Evolutionary conservation across 2,888 invertebrate genomes (phyloP), one percentile per base, ranked within the genome.

Genomic region (Smittia aterrima): DNA sequence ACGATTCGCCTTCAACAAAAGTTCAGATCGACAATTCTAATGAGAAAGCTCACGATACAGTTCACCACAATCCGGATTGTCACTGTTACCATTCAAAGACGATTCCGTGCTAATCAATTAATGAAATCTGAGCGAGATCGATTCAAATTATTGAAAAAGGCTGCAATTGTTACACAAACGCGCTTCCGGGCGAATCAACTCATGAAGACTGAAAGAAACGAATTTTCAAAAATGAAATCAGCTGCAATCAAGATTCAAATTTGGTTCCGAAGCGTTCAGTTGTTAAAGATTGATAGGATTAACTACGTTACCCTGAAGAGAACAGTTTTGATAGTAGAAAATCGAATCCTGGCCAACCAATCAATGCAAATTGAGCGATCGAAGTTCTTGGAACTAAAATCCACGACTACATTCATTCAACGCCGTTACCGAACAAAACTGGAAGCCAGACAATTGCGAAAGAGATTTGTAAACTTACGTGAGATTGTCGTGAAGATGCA

Each of bases 381-480:
- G 1, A 74, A 79, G 0, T 89, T 82, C 77, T 74, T 84, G 1
- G 76, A 78, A 32, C 76, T 83, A 11, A 84, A 82, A 74, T 79
- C 81, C 9, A 82, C 85, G 3, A 79, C 81, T 0, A 77, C 84
- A 1, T 78, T 79, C 9, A 79, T 90, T 66, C 90, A 89, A 79
- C 81, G 78, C 0, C 81, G 82, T 76, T 82, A 85, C 77, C 84
- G 84, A 76, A 82, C 85, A 0, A 78, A 79, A 1, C 74, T 78
- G 0, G 79, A 82, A 53, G 79, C 81, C 1, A 76, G 77, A 25
- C 79, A 79, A 53, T 70, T 83, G 1, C 74, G 47, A n/a, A 6
- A 64, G 7, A n/a, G n/a, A 1, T 74, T 47, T 20, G 9, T 20
- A 1, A 16, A 41, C 2, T 9, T 38, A 81, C 82, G 73, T 83